Base-by-base conservation (phyloP, 1,140 invertebrate genomes). In the Eurosta solidaginis region DNA sequence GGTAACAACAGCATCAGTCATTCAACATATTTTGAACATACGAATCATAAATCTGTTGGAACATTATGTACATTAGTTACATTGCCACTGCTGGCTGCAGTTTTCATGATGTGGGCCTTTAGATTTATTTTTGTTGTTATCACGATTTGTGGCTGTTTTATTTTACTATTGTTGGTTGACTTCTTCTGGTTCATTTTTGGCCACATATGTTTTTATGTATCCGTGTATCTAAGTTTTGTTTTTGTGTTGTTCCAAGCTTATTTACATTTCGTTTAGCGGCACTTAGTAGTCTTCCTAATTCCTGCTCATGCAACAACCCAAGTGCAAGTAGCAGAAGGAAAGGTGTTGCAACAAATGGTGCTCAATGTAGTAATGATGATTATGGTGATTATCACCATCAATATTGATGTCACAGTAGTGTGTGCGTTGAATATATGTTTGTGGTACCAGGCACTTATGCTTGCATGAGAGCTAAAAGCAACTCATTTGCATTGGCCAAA, bases 241-340 rank as follows among this genome's bases (percentile, higher is more conserved):
- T 76, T 54, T 79, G 79, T 83, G 82, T 81, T 83, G 82, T 85
- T 85, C 83, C 83, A 85, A 83, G 83, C 82, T 83, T 85, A 85
- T 85, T 85, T 85, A 85, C 83, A 85, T 83, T 85, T 82, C 84
- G 84, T 85, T 85, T 85, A 85, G 83, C 82, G 84, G 84, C 83
- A 83, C 82, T 83, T 82, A 78, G 80, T 80, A 78, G 63, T 36
- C 59, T 42, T 42, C 59, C 40, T 42, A 42, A 74, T 74, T 45
- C 44, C 36, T 27, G 40, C 44, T 7, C 44, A 17, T 17, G 17
- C 44, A 45, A 45, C 73, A 74, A 45, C 40, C 36, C 12, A 27
- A 74, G n/a, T n/a, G n/a, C n/a, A n/a, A n/a, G n/a, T n/a, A n/a
- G 42, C 73, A 74, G 40, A n/a, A 14, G 5, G 22, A 22, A 63